These are phyloP conservation scores for Hyles euphorbiae DNA, from an alignment of 1,140 invertebrate genomes.

Conservation along the genomic window DNA sequence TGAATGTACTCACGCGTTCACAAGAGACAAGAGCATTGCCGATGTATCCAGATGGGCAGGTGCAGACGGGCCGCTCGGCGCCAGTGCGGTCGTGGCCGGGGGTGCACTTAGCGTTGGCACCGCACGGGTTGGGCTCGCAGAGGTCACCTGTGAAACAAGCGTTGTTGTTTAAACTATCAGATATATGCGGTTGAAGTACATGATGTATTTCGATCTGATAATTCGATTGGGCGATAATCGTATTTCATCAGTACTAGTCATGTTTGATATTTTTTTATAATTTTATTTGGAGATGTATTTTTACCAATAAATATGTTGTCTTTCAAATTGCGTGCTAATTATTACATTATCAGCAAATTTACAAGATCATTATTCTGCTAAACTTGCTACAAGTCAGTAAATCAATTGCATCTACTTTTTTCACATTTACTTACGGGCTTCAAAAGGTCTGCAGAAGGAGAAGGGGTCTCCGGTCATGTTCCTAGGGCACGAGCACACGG, in stretches of 20 bases:
- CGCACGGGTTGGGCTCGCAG: constrained; percentile 90
- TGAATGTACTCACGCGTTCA: constrained; percentile 68
- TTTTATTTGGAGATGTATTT: too few relatives aligned
- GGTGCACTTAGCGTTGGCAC: constrained; percentile 86
- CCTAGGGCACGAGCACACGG: constrained; percentile 89
- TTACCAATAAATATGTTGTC: too few relatives aligned
- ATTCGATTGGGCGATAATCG: too few relatives aligned
- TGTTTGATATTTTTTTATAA: too few relatives aligned
- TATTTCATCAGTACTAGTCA: too few relatives aligned
- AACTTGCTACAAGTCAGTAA: too few relatives aligned
- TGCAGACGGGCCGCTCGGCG: constrained; percentile 88
- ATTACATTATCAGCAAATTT: too few relatives aligned
- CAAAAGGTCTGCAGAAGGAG: constrained; percentile 86
- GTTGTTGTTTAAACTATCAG: background rate
- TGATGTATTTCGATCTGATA: too few relatives aligned
- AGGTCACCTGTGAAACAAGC: constrained; percentile 79
- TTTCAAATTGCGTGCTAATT: too few relatives aligned
- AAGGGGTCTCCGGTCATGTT: constrained; percentile 93
- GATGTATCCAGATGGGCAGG: constrained; percentile 85
- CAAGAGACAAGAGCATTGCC: constrained; percentile 87
- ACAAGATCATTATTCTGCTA: too few relatives aligned
- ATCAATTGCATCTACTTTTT: background rate
- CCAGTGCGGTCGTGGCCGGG: constrained; percentile 88
- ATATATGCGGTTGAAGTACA: too few relatives aligned
- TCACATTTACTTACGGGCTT: constrained; percentile 76